phyloP scores from a whole-genome alignment of 2,797 vertebrate genomes.

The Spinibarbus caldwelli region DNA sequence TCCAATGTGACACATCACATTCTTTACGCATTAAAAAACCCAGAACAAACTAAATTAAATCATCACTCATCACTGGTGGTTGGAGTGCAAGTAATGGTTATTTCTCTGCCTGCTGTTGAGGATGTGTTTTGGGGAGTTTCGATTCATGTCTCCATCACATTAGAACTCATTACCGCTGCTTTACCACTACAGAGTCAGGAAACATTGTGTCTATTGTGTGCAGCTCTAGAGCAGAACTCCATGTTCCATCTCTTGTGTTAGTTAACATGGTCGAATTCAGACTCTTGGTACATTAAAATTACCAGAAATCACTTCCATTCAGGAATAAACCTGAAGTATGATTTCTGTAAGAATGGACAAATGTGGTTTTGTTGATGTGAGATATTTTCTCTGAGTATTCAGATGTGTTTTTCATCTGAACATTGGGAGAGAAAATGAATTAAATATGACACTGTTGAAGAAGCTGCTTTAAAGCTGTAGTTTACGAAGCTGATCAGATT shows the following conservation, averaged over 20 bases:
- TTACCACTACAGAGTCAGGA: not conserved
- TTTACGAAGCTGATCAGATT: not conserved
- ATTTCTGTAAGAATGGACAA: not conserved
- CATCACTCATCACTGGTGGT: not conserved
- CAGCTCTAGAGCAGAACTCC: not conserved
- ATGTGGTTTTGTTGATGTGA: not conserved
- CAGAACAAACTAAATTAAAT: not conserved
- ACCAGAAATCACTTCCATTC: not conserved
- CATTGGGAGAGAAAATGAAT: not conserved
- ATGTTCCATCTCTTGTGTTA: slow-evolving; percentile 13
- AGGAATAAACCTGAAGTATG: not conserved
- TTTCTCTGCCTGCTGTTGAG: not conserved
- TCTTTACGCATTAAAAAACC: not conserved
- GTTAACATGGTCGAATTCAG: not conserved
- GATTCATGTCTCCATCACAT: slow-evolving; percentile 33
- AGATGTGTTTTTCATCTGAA: slow-evolving; percentile 9
- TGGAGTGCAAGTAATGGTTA: not conserved
- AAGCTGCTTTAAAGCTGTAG: not conserved
- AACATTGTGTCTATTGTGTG: not conserved
- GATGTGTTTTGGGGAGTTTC: not conserved
- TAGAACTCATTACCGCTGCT: slow-evolving; percentile 13
- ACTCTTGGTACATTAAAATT: not conserved
- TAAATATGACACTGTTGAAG: not conserved
- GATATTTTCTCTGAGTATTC: not conserved
- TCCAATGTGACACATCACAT: not conserved